These are phyloP conservation scores for Lucilia cuprina DNA, from an alignment of 1,140 invertebrate species.

Conservation along the genomic window DNA sequence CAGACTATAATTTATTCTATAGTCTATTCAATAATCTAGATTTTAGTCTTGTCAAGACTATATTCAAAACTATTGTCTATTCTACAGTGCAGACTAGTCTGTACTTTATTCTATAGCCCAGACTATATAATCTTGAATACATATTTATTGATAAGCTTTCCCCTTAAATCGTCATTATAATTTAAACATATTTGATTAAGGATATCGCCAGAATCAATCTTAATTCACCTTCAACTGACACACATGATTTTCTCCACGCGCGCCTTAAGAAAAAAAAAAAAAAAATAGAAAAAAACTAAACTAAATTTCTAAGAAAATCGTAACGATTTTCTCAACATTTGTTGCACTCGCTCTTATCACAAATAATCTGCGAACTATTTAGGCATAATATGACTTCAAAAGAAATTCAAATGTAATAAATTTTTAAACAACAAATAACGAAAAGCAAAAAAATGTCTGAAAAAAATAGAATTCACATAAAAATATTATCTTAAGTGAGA, in stretches of 20 bases:
- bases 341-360: not conserved
- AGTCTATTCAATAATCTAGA: no score
- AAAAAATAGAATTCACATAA: not conserved
- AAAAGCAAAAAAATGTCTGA: not conserved
- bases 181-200: no score
- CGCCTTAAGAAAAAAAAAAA: no score
- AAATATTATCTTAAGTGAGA: not conserved
- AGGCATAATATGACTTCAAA: conserved; percentile 12
- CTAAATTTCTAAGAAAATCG: not conserved
- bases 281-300: not conserved
- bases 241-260: not conserved
- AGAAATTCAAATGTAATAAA: conserved; percentile 15
- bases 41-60: no score
- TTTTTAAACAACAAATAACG: not conserved
- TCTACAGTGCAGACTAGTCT: no score
- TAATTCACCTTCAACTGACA: not conserved
- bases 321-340: not conserved
- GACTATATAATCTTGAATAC: no score
- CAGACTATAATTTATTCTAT: no score
- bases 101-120: no score
- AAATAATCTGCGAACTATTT: not conserved
- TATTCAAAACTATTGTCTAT: no score
- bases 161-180: no score
- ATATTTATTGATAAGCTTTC: no score
- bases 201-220: no score